phyloP scores from a whole-genome alignment of 2,113 vertebrate species.

The Rhodinocichla rosea region DNA sequence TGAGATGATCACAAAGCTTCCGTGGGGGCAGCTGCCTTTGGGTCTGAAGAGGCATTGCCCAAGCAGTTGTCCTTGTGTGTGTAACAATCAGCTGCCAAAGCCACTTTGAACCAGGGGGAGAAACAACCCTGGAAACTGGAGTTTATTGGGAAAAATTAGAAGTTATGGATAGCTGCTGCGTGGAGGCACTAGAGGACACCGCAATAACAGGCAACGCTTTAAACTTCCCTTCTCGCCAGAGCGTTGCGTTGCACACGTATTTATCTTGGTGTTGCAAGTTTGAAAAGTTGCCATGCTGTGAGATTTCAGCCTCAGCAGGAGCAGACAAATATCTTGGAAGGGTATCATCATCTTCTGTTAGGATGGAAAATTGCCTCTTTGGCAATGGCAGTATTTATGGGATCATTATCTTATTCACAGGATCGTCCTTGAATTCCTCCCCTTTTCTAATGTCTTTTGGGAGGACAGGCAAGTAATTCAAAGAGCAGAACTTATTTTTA shows the following conservation, averaged over 20 bases:
- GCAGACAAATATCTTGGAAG: not conserved
- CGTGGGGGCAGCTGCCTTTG: not conserved
- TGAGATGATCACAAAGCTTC: not conserved
- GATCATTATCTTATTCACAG: constrained; percentile 6
- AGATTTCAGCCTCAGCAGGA: not conserved
- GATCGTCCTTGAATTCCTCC: not conserved
- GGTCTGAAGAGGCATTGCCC: not conserved
- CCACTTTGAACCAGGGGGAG: not conserved
- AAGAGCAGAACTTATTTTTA: constrained; percentile 75
- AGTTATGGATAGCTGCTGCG: not conserved
- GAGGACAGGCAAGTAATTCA: constrained; percentile 65
- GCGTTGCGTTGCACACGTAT: not conserved
- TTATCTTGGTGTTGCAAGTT: not conserved
- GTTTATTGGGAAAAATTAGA: not conserved
- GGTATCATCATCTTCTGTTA: not conserved
- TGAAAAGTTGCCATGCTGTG: not conserved
- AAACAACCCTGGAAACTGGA: not conserved
- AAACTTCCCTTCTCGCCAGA: not conserved
- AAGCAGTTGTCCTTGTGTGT: not conserved
- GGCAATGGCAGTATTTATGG: not conserved
- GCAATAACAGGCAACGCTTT: not conserved
- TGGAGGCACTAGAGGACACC: constrained; percentile 49
- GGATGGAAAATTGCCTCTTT: constrained; percentile 8
- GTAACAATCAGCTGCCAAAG: not conserved
- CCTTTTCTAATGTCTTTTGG: constrained; percentile 48